Conservation (phyloP, 2,888 invertebrate genomes). For the Ectemnius lituratus region DNA sequence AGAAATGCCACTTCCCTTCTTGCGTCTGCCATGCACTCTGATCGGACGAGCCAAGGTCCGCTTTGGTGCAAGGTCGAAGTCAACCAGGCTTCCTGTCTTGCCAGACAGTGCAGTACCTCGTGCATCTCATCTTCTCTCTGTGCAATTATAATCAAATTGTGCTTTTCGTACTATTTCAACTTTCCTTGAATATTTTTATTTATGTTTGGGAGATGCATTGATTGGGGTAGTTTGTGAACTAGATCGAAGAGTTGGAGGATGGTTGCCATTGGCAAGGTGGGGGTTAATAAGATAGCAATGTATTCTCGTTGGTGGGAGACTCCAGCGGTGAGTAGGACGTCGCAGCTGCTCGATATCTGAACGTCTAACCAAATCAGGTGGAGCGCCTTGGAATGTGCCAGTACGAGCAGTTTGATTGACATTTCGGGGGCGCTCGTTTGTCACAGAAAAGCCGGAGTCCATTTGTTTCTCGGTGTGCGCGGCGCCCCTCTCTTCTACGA, state of each 20-base stretch:
- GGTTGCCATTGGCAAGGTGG: too few relatives aligned
- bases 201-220: too few relatives aligned
- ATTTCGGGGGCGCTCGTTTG: constrained; percentile 76
- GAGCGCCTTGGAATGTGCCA: constrained; percentile 68
- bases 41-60: constrained; percentile 4
- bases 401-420: constrained; percentile 70
- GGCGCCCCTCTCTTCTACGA: constrained; percentile 2
- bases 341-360: constrained; percentile 51
- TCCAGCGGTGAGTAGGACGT: not conserved
- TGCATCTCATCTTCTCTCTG: too few relatives aligned
- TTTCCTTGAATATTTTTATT: too few relatives aligned
- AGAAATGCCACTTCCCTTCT: not conserved
- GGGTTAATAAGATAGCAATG: too few relatives aligned
- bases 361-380: constrained; percentile 63
- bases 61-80: not conserved
- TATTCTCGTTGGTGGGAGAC: not conserved
- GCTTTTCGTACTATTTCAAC: too few relatives aligned
- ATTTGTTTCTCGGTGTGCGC: constrained; percentile 43
- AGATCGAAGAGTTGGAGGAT: too few relatives aligned
- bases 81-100: too few relatives aligned
- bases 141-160: not conserved
- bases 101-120: too few relatives aligned
- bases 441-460: constrained; percentile 68
- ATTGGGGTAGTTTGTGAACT: too few relatives aligned
- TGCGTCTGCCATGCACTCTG: not conserved